Evolutionary conservation across 1,140 invertebrate genomes (phyloP).

Genomic region (Psix sp.): DNA sequence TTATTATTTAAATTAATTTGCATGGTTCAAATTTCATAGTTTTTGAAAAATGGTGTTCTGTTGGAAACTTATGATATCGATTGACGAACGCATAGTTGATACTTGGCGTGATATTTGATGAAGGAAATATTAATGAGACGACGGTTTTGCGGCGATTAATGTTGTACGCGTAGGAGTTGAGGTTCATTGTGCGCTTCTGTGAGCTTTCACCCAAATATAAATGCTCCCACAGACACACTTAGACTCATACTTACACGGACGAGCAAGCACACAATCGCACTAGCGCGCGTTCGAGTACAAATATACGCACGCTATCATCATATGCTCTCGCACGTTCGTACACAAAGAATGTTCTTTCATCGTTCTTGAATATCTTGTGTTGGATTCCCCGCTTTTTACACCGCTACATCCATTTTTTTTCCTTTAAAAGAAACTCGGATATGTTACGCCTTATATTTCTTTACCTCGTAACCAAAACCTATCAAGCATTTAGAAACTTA

Average conservation of each 20-base stretch:
- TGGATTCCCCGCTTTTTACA: not conserved
- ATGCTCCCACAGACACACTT: constrained; percentile 7
- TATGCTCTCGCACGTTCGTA: constrained; percentile 18
- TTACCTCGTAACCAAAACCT: too few species aligned
- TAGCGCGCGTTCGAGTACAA: constrained; percentile 37
- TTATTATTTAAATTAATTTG: too few species aligned
- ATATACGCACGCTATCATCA: constrained; percentile 41
- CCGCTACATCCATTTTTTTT: not conserved
- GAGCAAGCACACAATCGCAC: constrained; percentile 5
- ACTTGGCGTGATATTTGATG: too few species aligned
- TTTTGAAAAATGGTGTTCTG: too few species aligned
- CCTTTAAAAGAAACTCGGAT: constrained; percentile 1
- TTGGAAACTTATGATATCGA: too few species aligned
- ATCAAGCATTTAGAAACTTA: too few species aligned
- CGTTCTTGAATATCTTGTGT: not conserved
- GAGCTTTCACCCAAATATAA: constrained; percentile 43
- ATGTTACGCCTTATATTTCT: too few species aligned
- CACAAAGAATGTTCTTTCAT: constrained; percentile 19
- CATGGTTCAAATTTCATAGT: too few species aligned
- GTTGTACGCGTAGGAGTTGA: constrained; percentile 10
- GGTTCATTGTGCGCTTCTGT: constrained; percentile 36
- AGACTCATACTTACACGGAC: constrained; percentile 4
- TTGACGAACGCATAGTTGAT: too few species aligned
- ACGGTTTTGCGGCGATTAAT: constrained; percentile 2
- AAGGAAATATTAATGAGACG: not conserved